Evolutionary conservation across 2,113 vertebrate genomes (phyloP).

Genomic region (Nyctibius bracteatus): DNA sequence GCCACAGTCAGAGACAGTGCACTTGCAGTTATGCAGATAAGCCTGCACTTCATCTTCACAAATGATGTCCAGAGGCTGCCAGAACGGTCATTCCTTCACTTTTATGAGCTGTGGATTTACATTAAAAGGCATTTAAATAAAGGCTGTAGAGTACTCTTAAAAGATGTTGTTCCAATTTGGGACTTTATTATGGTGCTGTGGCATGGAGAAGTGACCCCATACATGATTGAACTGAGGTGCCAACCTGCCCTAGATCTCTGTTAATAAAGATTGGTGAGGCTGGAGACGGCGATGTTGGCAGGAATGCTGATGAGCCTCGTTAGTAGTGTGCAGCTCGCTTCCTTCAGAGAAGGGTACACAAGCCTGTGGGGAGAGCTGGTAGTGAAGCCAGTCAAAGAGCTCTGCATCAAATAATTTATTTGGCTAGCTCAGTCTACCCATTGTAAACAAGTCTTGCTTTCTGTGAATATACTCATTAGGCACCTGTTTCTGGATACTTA

Average conservation of each 20-base stretch:
- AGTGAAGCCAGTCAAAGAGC: background rate
- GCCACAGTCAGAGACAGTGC: background rate
- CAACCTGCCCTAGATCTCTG: constrained; percentile 1
- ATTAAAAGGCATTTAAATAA: constrained; percentile 55
- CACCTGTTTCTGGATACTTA: background rate
- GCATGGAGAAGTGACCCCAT: constrained; percentile 10
- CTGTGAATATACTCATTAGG: background rate
- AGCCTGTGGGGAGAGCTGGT: background rate
- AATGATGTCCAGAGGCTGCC: constrained; percentile 45
- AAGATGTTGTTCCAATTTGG: constrained; percentile 29
- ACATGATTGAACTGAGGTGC: constrained; percentile 7
- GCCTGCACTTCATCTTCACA: constrained; percentile 24
- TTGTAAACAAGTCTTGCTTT: background rate
- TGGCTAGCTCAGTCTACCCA: background rate
- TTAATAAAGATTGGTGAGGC: constrained; percentile 44
- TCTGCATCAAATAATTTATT: background rate
- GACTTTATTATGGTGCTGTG: constrained; percentile 20
- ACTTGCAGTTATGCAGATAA: constrained; percentile 32
- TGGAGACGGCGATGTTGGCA: background rate
- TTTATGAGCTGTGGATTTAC: constrained; percentile 48
- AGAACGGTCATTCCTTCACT: constrained; percentile 44
- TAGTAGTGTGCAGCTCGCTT: background rate
- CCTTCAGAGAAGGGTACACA: background rate
- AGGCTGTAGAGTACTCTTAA: background rate
- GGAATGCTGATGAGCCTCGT: constrained; percentile 41